Percentiles rank a stretch among this genome's conserved stretches.
Evolutionary conservation across 2,888 invertebrate genomes (phyloP).

Genomic region (Marronus borbonicus): DNA sequence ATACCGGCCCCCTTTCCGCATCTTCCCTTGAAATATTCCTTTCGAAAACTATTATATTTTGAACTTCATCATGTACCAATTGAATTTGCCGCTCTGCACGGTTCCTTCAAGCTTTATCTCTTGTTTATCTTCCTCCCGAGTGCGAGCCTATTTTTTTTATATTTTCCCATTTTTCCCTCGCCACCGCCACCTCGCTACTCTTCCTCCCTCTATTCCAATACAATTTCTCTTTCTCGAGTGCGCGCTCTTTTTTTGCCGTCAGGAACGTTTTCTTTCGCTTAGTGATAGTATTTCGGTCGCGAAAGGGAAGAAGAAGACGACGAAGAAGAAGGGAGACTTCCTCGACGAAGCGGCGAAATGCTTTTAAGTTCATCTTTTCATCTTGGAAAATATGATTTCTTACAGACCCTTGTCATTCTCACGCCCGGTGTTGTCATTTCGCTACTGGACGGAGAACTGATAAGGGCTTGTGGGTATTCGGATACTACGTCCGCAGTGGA

Average conservation of each 20-base stretch:
- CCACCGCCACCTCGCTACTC: not conserved
- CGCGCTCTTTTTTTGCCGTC: not conserved
- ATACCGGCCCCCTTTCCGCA: not conserved
- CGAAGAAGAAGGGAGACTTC: conserved; percentile 3
- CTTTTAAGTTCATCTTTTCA: conserved; percentile 44
- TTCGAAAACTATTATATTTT: conserved; percentile 29
- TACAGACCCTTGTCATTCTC: conserved; percentile 93
- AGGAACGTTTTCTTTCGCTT: not conserved
- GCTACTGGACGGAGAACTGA: conserved; percentile 99
- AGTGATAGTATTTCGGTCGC: not conserved
- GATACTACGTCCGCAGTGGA: conserved; percentile 65
- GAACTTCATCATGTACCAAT: conserved; percentile 44
- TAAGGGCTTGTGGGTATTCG: conserved; percentile 90
- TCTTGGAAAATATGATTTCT: conserved; percentile 65
- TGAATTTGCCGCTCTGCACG: conserved; percentile 10
- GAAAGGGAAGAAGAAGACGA: not conserved
- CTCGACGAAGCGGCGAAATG: conserved; percentile 13
- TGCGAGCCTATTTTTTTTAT: not conserved
- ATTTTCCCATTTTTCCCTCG: conserved; percentile 1
- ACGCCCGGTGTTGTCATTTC: conserved; percentile 86
- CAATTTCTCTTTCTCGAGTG: conserved; percentile 1
- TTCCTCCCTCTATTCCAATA: not conserved
- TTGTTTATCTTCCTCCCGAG: conserved; percentile 23
- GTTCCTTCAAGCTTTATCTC: conserved; percentile 26
- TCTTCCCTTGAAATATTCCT: not conserved